Evolutionary conservation across 2,888 invertebrate species (phyloP).

Genomic region (Ichneumoninae sp.): DNA sequence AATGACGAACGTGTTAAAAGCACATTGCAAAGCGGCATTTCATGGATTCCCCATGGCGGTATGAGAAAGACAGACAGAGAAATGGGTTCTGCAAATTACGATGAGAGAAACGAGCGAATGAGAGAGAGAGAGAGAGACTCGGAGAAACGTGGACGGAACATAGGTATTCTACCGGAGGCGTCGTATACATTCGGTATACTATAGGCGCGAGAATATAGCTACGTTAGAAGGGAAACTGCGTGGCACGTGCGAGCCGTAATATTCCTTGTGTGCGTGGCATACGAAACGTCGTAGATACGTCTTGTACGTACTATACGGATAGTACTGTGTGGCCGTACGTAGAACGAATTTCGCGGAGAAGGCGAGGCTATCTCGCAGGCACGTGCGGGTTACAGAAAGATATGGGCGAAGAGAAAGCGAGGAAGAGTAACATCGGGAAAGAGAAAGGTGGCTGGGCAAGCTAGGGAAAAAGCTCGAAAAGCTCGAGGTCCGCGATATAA

Average conservation of each 20-base stretch:
- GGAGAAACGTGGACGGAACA: conserved; percentile 2
- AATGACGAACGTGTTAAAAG: conserved; percentile 44
- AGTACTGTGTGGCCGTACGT: conserved; percentile 10
- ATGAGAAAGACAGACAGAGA: conserved; percentile 22
- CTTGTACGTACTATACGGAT: conserved; percentile 43
- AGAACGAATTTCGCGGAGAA: conserved; percentile 46
- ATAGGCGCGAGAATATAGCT: conserved; percentile 44
- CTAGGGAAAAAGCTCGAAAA: not conserved
- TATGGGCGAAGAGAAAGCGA: conserved; percentile 27
- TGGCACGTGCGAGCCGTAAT: conserved; percentile 76
- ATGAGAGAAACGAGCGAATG: conserved; percentile 33
- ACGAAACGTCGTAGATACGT: conserved; percentile 69
- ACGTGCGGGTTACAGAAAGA: conserved; percentile 55
- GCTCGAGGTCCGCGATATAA: conserved; percentile 20
- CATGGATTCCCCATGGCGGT: conserved; percentile 34
- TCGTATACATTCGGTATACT: conserved; percentile 30
- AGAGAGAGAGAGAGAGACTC: not conserved
- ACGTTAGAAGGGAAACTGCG: conserved; percentile 66
- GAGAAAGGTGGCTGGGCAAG: conserved; percentile 13
- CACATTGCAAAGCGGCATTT: conserved; percentile 45
- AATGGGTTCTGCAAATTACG: conserved; percentile 45
- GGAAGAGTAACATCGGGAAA: not conserved
- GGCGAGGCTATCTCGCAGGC: conserved; percentile 35
- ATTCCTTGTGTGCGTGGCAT: conserved; percentile 72
- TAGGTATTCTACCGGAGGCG: conserved; percentile 21